Percentiles rank a stretch among this genome's conserved stretches.
Evolutionary conservation across 2,113 vertebrate species (phyloP).

Genomic region (Callipepla californica): DNA sequence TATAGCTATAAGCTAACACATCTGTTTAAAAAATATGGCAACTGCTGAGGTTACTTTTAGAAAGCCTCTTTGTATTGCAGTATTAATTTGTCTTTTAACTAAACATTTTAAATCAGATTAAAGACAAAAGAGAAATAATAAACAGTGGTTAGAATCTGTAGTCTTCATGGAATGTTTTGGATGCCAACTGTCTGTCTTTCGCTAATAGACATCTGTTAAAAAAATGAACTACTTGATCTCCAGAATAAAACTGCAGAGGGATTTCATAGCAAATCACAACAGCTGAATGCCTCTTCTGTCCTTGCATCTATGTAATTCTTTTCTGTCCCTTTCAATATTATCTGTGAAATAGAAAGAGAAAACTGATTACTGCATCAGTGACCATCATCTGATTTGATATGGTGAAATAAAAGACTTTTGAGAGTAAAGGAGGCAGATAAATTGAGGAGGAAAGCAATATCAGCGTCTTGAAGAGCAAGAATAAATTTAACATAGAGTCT

Average conservation of each 20-base stretch:
- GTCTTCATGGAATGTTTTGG: not conserved
- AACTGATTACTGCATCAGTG: not conserved
- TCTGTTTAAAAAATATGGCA: not conserved
- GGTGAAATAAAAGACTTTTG: constrained; percentile 21
- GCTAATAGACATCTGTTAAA: not conserved
- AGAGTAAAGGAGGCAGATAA: constrained; percentile 16
- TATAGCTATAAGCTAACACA: not conserved
- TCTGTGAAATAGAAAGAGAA: constrained; percentile 25
- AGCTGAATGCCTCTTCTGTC: constrained; percentile 7
- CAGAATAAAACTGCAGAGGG: not conserved
- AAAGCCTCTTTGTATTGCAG: not conserved
- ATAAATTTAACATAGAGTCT: not conserved
- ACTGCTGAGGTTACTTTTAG: not conserved
- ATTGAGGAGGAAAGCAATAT: constrained; percentile 18
- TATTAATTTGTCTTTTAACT: not conserved
- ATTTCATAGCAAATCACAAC: not conserved
- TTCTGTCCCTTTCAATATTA: not conserved
- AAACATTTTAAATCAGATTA: not conserved
- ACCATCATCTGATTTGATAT: constrained; percentile 1
- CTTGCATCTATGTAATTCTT: not conserved
- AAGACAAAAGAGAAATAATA: not conserved
- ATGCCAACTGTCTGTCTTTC: not conserved
- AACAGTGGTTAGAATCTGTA: not conserved
- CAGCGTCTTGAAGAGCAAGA: not conserved
- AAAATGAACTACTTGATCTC: not conserved